These are phyloP conservation scores for Drosophila repletoides DNA, from an alignment of 1,140 invertebrate genomes.

Conservation along the genomic window DNA sequence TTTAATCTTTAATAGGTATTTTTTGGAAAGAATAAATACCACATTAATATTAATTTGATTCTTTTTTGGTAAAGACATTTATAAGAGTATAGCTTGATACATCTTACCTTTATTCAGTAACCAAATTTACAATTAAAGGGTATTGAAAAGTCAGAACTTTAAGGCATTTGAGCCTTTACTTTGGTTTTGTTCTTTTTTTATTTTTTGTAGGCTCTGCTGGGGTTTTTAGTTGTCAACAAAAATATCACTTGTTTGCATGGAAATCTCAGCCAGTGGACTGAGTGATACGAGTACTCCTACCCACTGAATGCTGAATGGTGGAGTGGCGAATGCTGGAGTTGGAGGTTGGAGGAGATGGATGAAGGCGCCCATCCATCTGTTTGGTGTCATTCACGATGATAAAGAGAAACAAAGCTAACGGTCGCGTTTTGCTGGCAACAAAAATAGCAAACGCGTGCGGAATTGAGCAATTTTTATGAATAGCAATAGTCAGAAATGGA, in stretches of 20 bases:
- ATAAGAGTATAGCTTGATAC: too few species aligned
- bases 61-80: too few species aligned
- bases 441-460: slow-evolving; percentile 71
- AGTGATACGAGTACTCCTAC: background rate
- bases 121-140: too few species aligned
- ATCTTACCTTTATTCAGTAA: too few species aligned
- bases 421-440: slow-evolving; percentile 16
- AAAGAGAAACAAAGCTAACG: slow-evolving; percentile 37
- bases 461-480: slow-evolving; percentile 77
- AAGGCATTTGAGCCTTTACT: background rate
- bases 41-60: too few species aligned
- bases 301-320: slow-evolving; percentile 1
- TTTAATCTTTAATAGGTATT: too few species aligned
- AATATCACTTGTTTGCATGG: slow-evolving; percentile 70
- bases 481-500: slow-evolving; percentile 66
- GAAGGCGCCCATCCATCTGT: slow-evolving; percentile 39
- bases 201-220: slow-evolving; percentile 10
- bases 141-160: too few species aligned
- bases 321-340: background rate
- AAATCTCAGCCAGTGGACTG: slow-evolving; percentile 49
- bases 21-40: too few species aligned
- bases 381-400: slow-evolving; percentile 38
- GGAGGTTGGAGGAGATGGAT: background rate
- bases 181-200: background rate
- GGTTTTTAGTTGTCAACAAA: slow-evolving; percentile 66